Base-by-base conservation (phyloP, 2,797 vertebrate species). In the Neolamprologus multifasciatus region DNA sequence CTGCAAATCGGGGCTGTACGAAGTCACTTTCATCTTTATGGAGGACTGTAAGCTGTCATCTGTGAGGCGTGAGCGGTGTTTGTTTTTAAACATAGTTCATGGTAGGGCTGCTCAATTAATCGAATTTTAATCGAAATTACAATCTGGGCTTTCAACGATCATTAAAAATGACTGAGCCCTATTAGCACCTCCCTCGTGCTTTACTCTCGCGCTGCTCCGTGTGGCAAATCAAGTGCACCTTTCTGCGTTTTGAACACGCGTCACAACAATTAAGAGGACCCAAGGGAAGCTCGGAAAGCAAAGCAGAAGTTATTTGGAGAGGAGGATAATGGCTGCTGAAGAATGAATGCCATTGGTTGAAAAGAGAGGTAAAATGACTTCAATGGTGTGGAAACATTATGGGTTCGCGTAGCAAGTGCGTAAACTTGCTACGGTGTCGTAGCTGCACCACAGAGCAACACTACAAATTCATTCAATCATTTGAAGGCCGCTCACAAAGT, bases 241-340 rank as follows among this genome's bases (percentile, higher is more conserved):
- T 3, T 52, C 10, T 52, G 50, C 2, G 0, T 11, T 52, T 11
- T 2, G 2, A 17, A 48, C 1, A 17, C 0, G 7, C 4, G 7
- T 48, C 45, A 52, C 50, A 52, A 52, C 50, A 52, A 52, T 52
- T 52, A 52, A 21, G 51, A 0, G 19, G 50, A 21, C n/a, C 50
- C n/a, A 0, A 52, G 50, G 50, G 50, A 21, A 11, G 50, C 50
- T 52, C 0, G 2, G 51, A 52, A 21, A 52, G n/a, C 51, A 4
- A 52, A 12, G 6, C 51, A 12, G n/a, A 52, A 4, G n/a, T 21
- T 21, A 21, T 21, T 12, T 52, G 51, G n/a, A 52, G n/a, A 52
- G 51, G 51, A 21, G 10, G 16, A 48, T 48, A 9, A 48, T 48
- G 8, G 45, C 16, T 48, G 45, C 8, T 3, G 16, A 48, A 48